Evolutionary conservation across 2,888 invertebrate species (phyloP), one percentile per base, ranked within the genome.

Genomic region (Ametastegia equiseti): DNA sequence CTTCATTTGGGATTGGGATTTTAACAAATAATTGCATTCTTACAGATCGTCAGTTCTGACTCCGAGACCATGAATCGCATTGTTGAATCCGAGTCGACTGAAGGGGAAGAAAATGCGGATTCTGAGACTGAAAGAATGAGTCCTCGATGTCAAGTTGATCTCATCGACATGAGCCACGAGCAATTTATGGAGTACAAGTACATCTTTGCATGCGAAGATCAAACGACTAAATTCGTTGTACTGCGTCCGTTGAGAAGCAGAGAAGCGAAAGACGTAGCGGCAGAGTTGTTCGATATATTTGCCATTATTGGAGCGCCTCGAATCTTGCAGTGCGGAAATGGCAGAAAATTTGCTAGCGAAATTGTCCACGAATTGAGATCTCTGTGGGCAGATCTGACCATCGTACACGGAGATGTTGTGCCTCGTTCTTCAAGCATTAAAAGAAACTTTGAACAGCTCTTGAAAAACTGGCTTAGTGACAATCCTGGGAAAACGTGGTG

Each of bases 161-260:
- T 89, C 36, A 84, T 90, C 75, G 87, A 89, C 23, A 87, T 89
- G 86, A 80, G 82, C 27, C 33, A 81, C 4, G 84, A 87, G 33
- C 60, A 84, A 63, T 82, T 63, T 15, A 80, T 80, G 6, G 71
- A 63, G 30, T 86, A 84, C 50, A 86, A 85, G 54, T 86, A 86
- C 75, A 84, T 90, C 4, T 83, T 90, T 30, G 84, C 87, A 45
- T 89, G 89, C 13, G 88, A 89, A 80, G 90, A 89, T 83, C 86
- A 86, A 33, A 63, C 83, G 11, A 88, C 89, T 0, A 88, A 86
- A 77, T 89, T 88, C 63, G 83, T 88, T 13, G 82, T 90, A 30
- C 80, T 89, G 2, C 86, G 86, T 83, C 85, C 87, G 11, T 80
- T 89, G 15, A 80, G 39, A n/a, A 84, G 73, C 30, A 82, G 85